Percentiles rank a stretch among this genome's conserved stretches.
phyloP scores from a whole-genome alignment of 2,888 invertebrate species.

The Rhagium mordax region DNA sequence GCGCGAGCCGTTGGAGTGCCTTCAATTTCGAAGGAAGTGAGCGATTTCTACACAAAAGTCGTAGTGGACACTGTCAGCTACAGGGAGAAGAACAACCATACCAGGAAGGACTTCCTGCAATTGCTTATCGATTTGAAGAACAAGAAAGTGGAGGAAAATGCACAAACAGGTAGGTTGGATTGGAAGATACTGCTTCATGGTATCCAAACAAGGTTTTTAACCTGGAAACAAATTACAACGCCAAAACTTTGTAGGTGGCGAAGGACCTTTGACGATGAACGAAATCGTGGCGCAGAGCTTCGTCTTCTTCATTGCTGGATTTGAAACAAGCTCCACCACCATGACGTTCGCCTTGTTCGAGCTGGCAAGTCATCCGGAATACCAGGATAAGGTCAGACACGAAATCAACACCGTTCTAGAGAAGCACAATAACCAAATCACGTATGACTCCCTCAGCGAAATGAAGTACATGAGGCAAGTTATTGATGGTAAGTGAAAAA shows the following conservation, averaged over 20 bases:
- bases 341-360: slow-evolving; percentile 54
- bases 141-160: slow-evolving; percentile 4
- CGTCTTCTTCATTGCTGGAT: slow-evolving; percentile 55
- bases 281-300: slow-evolving; percentile 53
- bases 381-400: slow-evolving; percentile 50
- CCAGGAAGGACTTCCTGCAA: slow-evolving; percentile 72
- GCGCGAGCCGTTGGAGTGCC: slow-evolving; percentile 48
- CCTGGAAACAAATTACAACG: too few species aligned
- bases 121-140: slow-evolving; percentile 63
- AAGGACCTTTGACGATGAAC: slow-evolving; percentile 37
- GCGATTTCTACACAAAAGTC: slow-evolving; percentile 68
- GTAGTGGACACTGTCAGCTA: slow-evolving; percentile 68
- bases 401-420: slow-evolving; percentile 48
- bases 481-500: slow-evolving; percentile 48
- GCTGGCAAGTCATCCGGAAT: slow-evolving; percentile 43
- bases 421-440: slow-evolving; percentile 46
- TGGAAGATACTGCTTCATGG: too few species aligned
- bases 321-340: slow-evolving; percentile 55
- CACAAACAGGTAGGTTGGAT: too few species aligned
- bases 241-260: slow-evolving; percentile 41
- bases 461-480: slow-evolving; percentile 53
- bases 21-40: slow-evolving; percentile 52
- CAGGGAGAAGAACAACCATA: slow-evolving; percentile 67
- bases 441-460: slow-evolving; percentile 53
- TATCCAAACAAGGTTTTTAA: too few species aligned